Base-by-base conservation (phyloP, 2,113 vertebrate species). In the Chamaetylas fuelleborni region DNA sequence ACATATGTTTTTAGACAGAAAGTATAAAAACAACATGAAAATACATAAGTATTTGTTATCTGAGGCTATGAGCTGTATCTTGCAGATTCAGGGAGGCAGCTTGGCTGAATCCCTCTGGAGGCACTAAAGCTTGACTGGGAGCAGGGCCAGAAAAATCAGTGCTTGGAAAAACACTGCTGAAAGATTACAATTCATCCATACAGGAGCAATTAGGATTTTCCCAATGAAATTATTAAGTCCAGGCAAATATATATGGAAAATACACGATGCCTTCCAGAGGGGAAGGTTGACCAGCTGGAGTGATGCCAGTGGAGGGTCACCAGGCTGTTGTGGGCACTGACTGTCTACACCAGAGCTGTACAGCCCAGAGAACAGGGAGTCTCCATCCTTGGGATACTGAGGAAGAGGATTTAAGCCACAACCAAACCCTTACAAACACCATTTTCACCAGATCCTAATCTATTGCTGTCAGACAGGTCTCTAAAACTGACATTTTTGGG, bases 161-260 rank as follows among this genome's bases (percentile, higher is more conserved):
- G 7, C 81, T 88, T 36, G 17, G 83, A 54, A 90, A 66, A 90
- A 84, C 64, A 84, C 69, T 64, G 57, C 78, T 71, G 78, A 86
- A 91, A 94, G 78, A 94, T 69, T 43, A 84, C 64, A 91, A 26
- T 57, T 93, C 60, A 88, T 83, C 60, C 86, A 67, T 56, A 51
- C 29, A 83, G 56, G 56, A 94, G 47, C 76, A 88, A 90, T 83
- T 64, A 88, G 86, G 56, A 81, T 86, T 92, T 92, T 90, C 58
- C 51, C 90, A 50, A 31, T 45, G 66, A 91, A 84, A 82, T 88
- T 58, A 91, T 64, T 40, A 78, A 93, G 54, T 70, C 58, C 86
- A 86, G 71, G 42, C 36, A 73, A 92, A 29, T 43, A 25, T 12
- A 61, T 38, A 19, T 13, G 24, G 74, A 90, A 88, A 86, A 47